phyloP scores from a whole-genome alignment of 2,113 vertebrate genomes.

The Pogonocichla stellata region DNA sequence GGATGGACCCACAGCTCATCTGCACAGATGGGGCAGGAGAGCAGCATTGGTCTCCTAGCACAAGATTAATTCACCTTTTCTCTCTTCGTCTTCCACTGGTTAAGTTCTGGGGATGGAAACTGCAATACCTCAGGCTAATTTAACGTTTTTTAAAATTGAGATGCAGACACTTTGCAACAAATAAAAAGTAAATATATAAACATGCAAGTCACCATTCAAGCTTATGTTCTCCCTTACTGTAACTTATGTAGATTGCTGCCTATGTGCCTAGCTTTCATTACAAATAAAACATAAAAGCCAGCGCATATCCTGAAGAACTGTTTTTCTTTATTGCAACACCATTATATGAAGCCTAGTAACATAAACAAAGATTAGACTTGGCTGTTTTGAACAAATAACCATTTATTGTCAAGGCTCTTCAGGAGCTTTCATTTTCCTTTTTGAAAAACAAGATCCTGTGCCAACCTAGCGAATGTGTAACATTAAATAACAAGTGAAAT shows the following conservation, averaged over 20 bases:
- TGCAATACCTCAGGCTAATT: not conserved
- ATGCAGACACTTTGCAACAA: not conserved
- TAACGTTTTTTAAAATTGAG: not conserved
- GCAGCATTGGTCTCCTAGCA: not conserved
- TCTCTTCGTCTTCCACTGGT: not conserved
- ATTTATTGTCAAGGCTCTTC: slow-evolving; percentile 58
- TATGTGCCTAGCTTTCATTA: slow-evolving; percentile 55
- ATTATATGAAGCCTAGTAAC: slow-evolving; percentile 45
- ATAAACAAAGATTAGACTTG: slow-evolving; percentile 62
- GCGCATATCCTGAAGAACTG: not conserved
- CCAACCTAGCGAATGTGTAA: slow-evolving; percentile 46
- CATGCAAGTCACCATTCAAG: slow-evolving; percentile 22
- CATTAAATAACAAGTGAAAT: slow-evolving; percentile 52
- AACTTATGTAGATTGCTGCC: slow-evolving; percentile 50
- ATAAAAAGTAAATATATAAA: slow-evolving; percentile 48
- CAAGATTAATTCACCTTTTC: not conserved
- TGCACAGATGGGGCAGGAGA: not conserved
- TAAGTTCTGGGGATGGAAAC: not conserved
- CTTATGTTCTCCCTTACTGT: slow-evolving; percentile 35
- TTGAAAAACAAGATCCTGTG: slow-evolving; percentile 36
- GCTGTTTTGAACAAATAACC: slow-evolving; percentile 58
- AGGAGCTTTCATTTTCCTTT: slow-evolving; percentile 56
- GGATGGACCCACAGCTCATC: not conserved
- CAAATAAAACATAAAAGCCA: slow-evolving; percentile 46
- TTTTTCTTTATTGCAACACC: slow-evolving; percentile 61